A percentile compares a stretch with the other conserved stretches of the same genome.
phyloP scores from a whole-genome alignment of 2,113 vertebrate genomes.

The Syrrhaptes paradoxus region DNA sequence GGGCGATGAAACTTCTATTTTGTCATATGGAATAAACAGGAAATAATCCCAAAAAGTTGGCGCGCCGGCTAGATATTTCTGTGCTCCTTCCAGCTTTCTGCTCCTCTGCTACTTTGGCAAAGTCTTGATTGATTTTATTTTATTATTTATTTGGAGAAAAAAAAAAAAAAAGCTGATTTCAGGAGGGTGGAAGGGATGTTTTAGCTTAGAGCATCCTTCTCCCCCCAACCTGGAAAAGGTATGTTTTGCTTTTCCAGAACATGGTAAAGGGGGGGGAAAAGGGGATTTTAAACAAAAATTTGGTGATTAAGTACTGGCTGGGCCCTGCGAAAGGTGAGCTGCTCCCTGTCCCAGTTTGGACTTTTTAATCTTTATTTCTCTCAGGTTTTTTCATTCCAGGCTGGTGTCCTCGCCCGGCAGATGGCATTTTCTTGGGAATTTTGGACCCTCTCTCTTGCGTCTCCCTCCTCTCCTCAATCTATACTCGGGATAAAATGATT shows the following conservation, averaged over 20 bases:
- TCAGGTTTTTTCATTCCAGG: neutral
- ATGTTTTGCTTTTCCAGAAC: neutral
- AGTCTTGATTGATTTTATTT: too few relatives aligned
- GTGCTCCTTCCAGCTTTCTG: too few relatives aligned
- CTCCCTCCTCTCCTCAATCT: neutral
- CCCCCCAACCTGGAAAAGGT: neutral
- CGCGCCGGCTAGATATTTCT: too few relatives aligned
- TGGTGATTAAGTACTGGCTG: neutral
- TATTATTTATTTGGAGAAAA: too few relatives aligned
- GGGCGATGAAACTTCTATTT: too few relatives aligned
- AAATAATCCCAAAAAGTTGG: too few relatives aligned
- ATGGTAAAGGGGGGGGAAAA: too few relatives aligned
- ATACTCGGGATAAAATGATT: neutral
- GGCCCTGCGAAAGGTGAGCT: neutral
- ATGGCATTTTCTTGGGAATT: neutral
- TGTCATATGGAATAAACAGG: too few relatives aligned
- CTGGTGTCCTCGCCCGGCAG: neutral
- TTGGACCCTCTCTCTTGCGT: neutral
- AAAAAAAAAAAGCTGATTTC: too few relatives aligned
- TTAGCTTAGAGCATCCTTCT: neutral
- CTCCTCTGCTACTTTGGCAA: too few relatives aligned
- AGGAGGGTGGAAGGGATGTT: neutral
- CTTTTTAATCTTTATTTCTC: neutral
- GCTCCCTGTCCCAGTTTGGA: neutral
- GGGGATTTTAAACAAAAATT: too few relatives aligned